Base-by-base conservation (phyloP, 2,113 vertebrate genomes). In the Arvicanthis niloticus region DNA sequence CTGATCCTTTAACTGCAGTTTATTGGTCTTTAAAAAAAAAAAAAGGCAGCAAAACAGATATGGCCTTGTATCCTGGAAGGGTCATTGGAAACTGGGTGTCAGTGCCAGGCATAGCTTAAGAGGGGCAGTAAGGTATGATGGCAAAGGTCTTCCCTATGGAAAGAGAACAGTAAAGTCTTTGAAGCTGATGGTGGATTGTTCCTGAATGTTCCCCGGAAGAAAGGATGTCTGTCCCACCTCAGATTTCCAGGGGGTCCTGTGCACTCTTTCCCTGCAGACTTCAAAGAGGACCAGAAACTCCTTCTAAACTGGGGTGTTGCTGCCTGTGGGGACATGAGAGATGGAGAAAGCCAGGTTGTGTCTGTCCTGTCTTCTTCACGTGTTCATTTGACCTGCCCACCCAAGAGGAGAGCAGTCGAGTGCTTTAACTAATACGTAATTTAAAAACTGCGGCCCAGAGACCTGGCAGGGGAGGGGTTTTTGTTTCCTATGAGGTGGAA, bases 291-390 rank as follows among this genome's bases (percentile, higher is more conserved):
- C 45, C 42, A 9, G 1, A 22, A 48, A 26, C 0, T 12, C 58
- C 7, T 72, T 29, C 94, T 65, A 65, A 1, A 67, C 1, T 29
- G 53, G 68, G 24, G 21, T 72, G 2, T 0, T 37, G 42, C 2
- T 40, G 17, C 78, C 92, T 4, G 1, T 2, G 4, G 22, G 48
- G 22, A 40, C 15, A 80, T 34, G 17, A 92, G 88, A 48, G 51
- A 26, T 77, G 0, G 4, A 31, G 77, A 58, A 42, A 48, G 60
- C 21, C 11, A 11, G 48, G 62, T 65, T 48, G 0, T 12, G 7
- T 29, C 1, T 0, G 5, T 2, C 12, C 0, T 53, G 11, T 42
- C 42, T 80, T 16, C 29, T 42, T 9, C 22, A 12, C 5, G 0
- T 15, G 37, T 51, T 58, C 11, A 2, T 65, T 65, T 13, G 85